A percentile compares a stretch with the other conserved stretches of the same genome.
phyloP scores from a whole-genome alignment of 2,113 vertebrate species.

The Naja naja region DNA sequence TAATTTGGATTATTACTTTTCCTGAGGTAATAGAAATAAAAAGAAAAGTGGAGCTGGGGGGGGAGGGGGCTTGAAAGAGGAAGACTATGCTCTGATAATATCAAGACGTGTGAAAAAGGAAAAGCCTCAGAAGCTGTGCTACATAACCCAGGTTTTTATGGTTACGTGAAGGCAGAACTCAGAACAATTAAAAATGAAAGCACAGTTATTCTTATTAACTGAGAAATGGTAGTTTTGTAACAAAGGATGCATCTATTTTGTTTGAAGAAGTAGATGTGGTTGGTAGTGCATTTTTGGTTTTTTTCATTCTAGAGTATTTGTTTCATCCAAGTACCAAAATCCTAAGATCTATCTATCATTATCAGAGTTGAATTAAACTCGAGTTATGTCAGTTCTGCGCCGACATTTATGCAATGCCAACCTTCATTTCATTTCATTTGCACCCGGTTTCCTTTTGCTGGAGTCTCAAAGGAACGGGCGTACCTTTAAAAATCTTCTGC shows the following conservation, averaged over 20 bases:
- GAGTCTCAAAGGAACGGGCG: neutral
- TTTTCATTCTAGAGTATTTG: neutral
- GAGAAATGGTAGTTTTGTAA: neutral
- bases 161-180: neutral
- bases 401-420: neutral
- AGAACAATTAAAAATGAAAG: neutral
- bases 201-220: neutral
- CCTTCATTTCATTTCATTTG: slow-evolving; percentile 2
- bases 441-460: neutral
- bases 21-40: neutral
- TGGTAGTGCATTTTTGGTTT: neutral
- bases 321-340: neutral
- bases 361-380: neutral
- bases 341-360: neutral
- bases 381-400: neutral
- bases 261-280: neutral
- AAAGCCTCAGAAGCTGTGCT: neutral
- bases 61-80: neutral
- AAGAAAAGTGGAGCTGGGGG: neutral
- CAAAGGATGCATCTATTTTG: neutral
- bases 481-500: slow-evolving; percentile 3
- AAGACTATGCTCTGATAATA: neutral
- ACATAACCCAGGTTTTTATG: too few species aligned
- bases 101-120: neutral
- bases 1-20: neutral